phyloP scores from a whole-genome alignment of 2,888 invertebrate genomes.

The Scaptodrosophila latifasciaeformis region DNA sequence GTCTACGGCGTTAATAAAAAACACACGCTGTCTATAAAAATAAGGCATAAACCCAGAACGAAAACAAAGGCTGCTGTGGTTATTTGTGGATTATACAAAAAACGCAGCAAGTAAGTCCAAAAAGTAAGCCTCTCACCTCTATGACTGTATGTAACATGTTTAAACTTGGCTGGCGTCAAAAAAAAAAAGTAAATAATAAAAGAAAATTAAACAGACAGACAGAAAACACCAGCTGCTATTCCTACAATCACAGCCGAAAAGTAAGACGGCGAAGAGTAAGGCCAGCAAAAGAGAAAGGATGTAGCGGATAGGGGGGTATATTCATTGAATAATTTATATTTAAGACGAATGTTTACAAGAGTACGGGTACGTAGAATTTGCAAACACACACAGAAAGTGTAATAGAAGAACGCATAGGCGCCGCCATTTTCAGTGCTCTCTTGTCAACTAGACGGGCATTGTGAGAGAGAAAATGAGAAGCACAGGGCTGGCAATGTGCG shows the following conservation, averaged over 20 bases:
- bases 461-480: constrained; percentile 36
- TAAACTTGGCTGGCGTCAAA: constrained; percentile 23
- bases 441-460: too few species aligned
- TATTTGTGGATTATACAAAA: constrained; percentile 48
- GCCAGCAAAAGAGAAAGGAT: constrained; percentile 21
- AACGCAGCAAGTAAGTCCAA: constrained; percentile 27
- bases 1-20: too few species aligned
- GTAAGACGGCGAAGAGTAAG: constrained; percentile 19
- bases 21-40: background rate
- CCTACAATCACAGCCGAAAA: constrained; percentile 34
- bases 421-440: constrained; percentile 57
- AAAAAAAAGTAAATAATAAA: constrained; percentile 12
- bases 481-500: constrained; percentile 51
- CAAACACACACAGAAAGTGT: constrained; percentile 25
- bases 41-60: background rate
- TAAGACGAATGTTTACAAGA: constrained; percentile 48
- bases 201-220: constrained; percentile 35
- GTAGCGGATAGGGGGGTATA: too few species aligned
- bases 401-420: constrained; percentile 31
- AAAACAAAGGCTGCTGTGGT: constrained; percentile 45
- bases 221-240: constrained; percentile 54
- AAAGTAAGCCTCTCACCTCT: constrained; percentile 26
- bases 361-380: too few species aligned
- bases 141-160: background rate
- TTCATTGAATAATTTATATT: constrained; percentile 57